A percentile compares a stretch with the other conserved stretches of the same genome.
These are phyloP conservation scores for Drosophila auraria DNA, from an alignment of 1,140 invertebrate genomes.

Conservation along the genomic window DNA sequence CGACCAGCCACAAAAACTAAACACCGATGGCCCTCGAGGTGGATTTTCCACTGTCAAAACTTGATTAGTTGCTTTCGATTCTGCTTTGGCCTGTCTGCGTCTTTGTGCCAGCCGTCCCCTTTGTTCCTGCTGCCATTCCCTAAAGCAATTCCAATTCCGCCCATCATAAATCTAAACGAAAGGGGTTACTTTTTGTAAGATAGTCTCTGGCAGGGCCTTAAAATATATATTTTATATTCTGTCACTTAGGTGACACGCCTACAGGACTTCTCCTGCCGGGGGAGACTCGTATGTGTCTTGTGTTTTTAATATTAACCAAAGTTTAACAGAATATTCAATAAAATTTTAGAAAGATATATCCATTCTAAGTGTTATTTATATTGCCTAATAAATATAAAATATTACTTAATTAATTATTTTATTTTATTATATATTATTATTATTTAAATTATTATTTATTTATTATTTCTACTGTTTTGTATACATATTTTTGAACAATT, in stretches of 20 bases:
- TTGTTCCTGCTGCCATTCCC: slow-evolving; percentile 29
- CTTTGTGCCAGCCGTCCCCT: slow-evolving; percentile 10
- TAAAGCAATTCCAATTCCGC: slow-evolving; percentile 41
- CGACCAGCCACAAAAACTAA: slow-evolving; percentile 36
- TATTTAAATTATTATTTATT: too few relatives aligned
- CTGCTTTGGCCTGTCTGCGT: slow-evolving; percentile 35
- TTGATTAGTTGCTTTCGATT: slow-evolving; percentile 78
- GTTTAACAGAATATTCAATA: slow-evolving; percentile 2
- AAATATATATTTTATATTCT: slow-evolving; percentile 67
- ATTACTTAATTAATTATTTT: too few relatives aligned
- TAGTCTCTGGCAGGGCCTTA: slow-evolving; percentile 39
- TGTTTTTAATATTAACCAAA: background rate
- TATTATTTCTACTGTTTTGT: too few relatives aligned
- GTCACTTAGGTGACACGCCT: slow-evolving; percentile 60
- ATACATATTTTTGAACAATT: too few relatives aligned
- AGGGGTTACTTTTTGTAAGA: slow-evolving; percentile 66
- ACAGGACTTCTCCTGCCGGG: slow-evolving; percentile 21
- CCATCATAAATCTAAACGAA: slow-evolving; percentile 73
- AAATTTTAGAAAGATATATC: too few relatives aligned
- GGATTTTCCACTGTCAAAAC: slow-evolving; percentile 77
- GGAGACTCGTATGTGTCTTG: background rate
- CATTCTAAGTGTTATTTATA: too few relatives aligned
- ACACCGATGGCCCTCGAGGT: slow-evolving; percentile 64
- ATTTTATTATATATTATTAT: too few relatives aligned
- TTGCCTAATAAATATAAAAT: too few relatives aligned